phyloP scores from a whole-genome alignment of 2,888 invertebrate genomes.

The Myopa testacea region DNA sequence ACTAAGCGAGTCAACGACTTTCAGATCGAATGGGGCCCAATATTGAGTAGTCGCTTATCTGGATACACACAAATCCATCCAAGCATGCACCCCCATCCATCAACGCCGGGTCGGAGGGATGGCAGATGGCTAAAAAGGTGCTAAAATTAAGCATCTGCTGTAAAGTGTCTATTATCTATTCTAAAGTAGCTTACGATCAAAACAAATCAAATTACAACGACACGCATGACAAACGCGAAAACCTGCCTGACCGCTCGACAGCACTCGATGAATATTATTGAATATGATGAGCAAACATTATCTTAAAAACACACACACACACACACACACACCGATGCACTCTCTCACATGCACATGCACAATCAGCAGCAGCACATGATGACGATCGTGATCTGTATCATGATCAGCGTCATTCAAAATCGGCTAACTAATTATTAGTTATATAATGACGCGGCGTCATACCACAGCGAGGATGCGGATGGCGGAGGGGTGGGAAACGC shows the following conservation, averaged over 20 bases:
- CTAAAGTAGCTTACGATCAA: slow-evolving; percentile 22
- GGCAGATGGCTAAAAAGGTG: slow-evolving; percentile 36
- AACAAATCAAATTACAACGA: slow-evolving; percentile 14
- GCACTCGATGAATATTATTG: slow-evolving; percentile 26
- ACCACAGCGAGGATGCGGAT: slow-evolving; percentile 12
- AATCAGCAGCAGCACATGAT: neutral
- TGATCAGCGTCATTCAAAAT: slow-evolving; percentile 34
- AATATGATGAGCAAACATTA: slow-evolving; percentile 25
- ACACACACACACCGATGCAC: neutral
- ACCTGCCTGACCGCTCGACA: neutral
- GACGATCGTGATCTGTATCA: slow-evolving; percentile 24
- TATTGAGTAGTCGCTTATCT: neutral
- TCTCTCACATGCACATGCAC: neutral
- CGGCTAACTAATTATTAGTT: slow-evolving; percentile 35
- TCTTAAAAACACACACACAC: neutral
- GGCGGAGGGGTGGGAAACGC: too few relatives aligned
- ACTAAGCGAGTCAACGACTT: neutral
- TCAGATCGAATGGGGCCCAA: neutral
- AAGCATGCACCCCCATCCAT: too few relatives aligned
- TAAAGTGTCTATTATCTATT: slow-evolving; percentile 15
- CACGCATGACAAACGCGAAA: slow-evolving; percentile 33
- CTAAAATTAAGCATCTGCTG: slow-evolving; percentile 36
- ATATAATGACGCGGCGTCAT: slow-evolving; percentile 31
- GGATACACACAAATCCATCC: neutral
- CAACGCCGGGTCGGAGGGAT: neutral